Evolutionary conservation across 2,888 invertebrate genomes (phyloP).

Genomic region (Agriopis marginaria): DNA sequence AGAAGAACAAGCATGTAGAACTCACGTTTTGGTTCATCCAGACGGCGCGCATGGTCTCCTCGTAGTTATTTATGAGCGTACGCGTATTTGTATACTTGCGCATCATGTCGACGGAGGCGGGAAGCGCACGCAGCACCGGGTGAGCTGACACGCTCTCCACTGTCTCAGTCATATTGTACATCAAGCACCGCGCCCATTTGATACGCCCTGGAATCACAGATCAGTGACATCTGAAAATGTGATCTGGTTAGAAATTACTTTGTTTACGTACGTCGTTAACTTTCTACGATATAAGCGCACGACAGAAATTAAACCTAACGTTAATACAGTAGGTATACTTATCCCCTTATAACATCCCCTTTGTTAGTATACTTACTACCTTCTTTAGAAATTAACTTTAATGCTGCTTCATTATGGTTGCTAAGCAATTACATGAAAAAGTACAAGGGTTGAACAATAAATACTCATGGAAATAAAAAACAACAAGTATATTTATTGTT

Average conservation of each 20-base stretch:
- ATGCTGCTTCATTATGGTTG: too few species aligned
- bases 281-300: not conserved
- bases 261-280: too few species aligned
- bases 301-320: too few species aligned
- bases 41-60: conserved; percentile 92
- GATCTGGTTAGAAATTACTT: not conserved
- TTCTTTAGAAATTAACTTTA: too few species aligned
- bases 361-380: too few species aligned
- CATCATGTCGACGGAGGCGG: conserved; percentile 91
- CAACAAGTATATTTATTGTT: too few species aligned
- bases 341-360: too few species aligned
- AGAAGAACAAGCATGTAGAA: not conserved
- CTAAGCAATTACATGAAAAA: too few species aligned
- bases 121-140: conserved; percentile 89
- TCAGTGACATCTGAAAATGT: not conserved
- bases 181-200: conserved; percentile 93
- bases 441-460: too few species aligned
- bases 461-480: too few species aligned
- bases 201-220: conserved; percentile 85
- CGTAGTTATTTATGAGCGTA: conserved; percentile 90
- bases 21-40: conserved; percentile 95
- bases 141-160: conserved; percentile 93
- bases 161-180: conserved; percentile 93
- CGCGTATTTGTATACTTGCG: conserved; percentile 92
- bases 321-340: too few species aligned